A percentile compares a stretch with the other conserved stretches of the same genome.
phyloP scores from a whole-genome alignment of 2,113 vertebrate species.

The Arizona elegans region DNA sequence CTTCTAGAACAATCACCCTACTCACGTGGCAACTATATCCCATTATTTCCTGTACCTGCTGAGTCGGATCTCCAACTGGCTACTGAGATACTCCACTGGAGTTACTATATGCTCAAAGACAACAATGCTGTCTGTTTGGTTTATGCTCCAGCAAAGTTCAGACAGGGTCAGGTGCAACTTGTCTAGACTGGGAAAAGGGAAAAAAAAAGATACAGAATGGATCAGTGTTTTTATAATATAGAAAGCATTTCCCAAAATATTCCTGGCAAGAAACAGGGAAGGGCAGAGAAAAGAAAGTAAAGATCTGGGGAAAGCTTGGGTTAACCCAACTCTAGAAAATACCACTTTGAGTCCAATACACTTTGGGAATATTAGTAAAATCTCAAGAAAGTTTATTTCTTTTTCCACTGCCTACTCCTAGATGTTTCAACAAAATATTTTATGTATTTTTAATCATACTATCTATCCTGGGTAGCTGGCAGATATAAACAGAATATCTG shows the following conservation, averaged over 20 bases:
- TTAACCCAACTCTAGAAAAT: background rate
- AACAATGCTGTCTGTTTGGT: constrained; percentile 70
- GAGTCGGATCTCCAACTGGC: constrained; percentile 82
- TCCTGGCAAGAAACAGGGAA: background rate
- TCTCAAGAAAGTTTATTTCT: background rate
- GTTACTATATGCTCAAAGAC: constrained; percentile 82
- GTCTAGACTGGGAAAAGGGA: constrained; percentile 77
- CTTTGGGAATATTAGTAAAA: background rate
- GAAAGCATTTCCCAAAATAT: background rate
- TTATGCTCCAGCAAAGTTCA: constrained; percentile 82
- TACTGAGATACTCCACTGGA: constrained; percentile 84
- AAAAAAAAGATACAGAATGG: background rate
- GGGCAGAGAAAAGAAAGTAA: background rate
- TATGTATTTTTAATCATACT: background rate
- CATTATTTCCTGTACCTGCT: constrained; percentile 71
- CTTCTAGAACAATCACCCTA: background rate
- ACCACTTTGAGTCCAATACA: background rate
- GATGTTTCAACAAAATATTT: background rate
- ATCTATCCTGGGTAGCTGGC: background rate
- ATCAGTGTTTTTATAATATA: background rate
- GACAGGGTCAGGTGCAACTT: constrained; percentile 84
- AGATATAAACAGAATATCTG: background rate
- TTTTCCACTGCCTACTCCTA: background rate
- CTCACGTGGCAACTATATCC: background rate
- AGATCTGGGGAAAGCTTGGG: background rate